These are phyloP conservation scores for Endotricha flammealis DNA, from an alignment of 2,888 invertebrate genomes.

Conservation along the genomic window DNA sequence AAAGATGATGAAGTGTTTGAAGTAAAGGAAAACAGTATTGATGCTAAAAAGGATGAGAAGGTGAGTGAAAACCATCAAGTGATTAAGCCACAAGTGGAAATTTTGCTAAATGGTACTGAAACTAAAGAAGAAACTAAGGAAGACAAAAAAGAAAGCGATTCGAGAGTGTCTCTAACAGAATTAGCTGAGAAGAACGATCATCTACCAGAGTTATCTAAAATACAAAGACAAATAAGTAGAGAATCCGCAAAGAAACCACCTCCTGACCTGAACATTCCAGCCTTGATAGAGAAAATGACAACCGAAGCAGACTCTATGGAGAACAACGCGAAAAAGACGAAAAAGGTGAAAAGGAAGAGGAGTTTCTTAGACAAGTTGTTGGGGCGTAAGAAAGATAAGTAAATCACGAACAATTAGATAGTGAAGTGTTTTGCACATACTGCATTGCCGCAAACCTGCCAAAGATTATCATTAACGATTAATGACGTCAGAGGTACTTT, in stretches of 20 bases:
- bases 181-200: constrained; percentile 59
- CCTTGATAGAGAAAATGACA: constrained; percentile 60
- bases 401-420: constrained; percentile 29
- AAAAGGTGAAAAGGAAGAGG: constrained; percentile 68
- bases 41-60: constrained; percentile 17
- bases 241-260: constrained; percentile 45
- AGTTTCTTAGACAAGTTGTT: constrained; percentile 70
- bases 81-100: constrained; percentile 21
- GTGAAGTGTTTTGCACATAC: constrained; percentile 38
- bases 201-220: constrained; percentile 54
- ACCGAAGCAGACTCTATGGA: constrained; percentile 54
- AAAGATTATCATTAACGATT: constrained; percentile 55
- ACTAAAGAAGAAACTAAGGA: constrained; percentile 27
- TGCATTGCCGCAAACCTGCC: constrained; percentile 54
- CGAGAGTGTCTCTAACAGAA: constrained; percentile 51
- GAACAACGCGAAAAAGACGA: constrained; percentile 42
- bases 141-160: constrained; percentile 32
- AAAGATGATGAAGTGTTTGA: constrained; percentile 61
- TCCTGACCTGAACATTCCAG: constrained; percentile 62
- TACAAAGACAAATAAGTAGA: constrained; percentile 50
- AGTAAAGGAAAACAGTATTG: constrained; percentile 34
- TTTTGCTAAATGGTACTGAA: constrained; percentile 47
- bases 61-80: constrained; percentile 12
- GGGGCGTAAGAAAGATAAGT: constrained; percentile 63
- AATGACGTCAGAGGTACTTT: constrained; percentile 56